phyloP scores from a whole-genome alignment of 2,113 vertebrate species.

The Pristiophorus japonicus region DNA sequence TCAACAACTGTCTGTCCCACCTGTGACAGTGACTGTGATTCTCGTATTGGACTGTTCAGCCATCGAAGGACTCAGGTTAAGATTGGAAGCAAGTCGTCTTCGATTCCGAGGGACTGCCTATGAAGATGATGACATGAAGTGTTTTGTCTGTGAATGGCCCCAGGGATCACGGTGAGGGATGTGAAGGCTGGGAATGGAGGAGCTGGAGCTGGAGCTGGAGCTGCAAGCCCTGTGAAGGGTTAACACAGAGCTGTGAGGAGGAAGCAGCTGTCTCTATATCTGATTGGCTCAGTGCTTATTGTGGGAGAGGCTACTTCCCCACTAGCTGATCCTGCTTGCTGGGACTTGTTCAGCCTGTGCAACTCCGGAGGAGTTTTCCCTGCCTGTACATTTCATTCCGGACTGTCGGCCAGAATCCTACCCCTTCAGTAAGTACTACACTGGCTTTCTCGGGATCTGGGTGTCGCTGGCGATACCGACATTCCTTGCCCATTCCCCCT shows the following conservation, averaged over 20 bases:
- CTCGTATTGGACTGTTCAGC: too few species aligned
- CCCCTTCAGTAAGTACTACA: neutral
- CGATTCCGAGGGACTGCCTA: too few species aligned
- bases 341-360: neutral
- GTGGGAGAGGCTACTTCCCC: neutral
- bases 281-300: neutral
- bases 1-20: too few species aligned
- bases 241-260: neutral
- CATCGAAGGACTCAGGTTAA: too few species aligned
- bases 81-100: too few species aligned
- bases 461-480: neutral
- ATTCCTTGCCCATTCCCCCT: neutral
- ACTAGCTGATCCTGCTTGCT: neutral
- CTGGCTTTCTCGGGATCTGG: neutral
- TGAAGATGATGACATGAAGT: too few species aligned
- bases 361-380: neutral
- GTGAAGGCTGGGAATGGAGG: neutral
- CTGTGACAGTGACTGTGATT: too few species aligned
- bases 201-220: neutral
- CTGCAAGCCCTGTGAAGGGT: neutral
- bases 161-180: neutral
- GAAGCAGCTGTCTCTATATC: neutral
- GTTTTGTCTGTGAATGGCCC: neutral
- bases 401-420: neutral
- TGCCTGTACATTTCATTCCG: neutral